These are phyloP conservation scores for Pseudopodoces humilis DNA, from an alignment of 2,113 vertebrate species.

Conservation along the genomic window DNA sequence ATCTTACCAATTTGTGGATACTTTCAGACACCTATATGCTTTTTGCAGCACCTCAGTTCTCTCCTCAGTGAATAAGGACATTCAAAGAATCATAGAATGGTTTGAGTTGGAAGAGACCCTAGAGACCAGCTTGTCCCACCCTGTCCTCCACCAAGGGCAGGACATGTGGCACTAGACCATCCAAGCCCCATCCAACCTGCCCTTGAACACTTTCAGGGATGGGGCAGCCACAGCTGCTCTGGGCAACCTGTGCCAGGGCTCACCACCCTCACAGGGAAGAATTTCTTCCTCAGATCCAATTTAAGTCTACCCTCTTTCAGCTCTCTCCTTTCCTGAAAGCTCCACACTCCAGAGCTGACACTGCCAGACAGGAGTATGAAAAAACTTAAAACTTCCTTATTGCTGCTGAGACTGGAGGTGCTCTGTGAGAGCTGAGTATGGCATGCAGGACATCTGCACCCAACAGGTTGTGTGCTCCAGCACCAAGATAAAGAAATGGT, in stretches of 20 bases:
- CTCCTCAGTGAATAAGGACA: neutral
- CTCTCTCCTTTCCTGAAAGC: neutral
- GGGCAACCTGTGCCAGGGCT: neutral
- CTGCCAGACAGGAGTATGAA: neutral
- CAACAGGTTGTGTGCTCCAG: neutral
- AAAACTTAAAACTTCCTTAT: neutral
- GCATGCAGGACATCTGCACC: neutral
- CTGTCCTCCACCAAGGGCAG: neutral
- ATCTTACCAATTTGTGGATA: neutral
- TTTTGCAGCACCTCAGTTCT: neutral
- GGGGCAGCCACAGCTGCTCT: neutral
- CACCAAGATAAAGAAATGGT: neutral
- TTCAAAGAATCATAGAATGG: too few relatives aligned
- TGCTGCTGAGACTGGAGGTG: neutral
- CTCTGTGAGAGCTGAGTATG: neutral
- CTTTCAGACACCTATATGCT: neutral
- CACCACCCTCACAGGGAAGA: neutral
- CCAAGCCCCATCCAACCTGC: rapidly evolving
- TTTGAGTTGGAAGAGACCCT: neutral
- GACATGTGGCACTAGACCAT: neutral
- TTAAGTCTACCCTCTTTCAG: neutral
- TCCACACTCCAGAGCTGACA: neutral
- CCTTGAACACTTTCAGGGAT: neutral
- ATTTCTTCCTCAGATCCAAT: neutral
- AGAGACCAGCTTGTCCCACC: neutral